Conservation (phyloP, 2,888 invertebrate genomes). For the Cylindroiulus punctatus region DNA sequence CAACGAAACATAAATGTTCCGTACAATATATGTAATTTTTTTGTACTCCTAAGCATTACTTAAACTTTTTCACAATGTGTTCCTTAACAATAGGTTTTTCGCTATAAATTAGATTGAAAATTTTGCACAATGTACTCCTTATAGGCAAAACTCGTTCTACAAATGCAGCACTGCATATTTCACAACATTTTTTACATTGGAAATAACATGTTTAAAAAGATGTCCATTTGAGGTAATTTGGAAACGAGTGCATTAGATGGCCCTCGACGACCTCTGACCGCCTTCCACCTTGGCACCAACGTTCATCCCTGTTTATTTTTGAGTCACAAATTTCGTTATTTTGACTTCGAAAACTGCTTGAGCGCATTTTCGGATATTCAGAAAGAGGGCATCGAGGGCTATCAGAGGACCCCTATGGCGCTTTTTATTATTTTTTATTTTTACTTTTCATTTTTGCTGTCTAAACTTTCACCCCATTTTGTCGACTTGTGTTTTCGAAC, state of each 20-base stretch:
- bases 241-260: slow-evolving; percentile 32
- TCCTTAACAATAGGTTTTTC: too few species aligned
- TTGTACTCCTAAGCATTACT: too few species aligned
- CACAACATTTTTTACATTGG: too few species aligned
- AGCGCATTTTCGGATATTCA: neutral
- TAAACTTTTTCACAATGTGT: too few species aligned
- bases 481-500: neutral
- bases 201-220: neutral
- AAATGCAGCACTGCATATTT: too few species aligned
- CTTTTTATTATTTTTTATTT: slow-evolving; percentile 14
- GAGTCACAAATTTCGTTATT: neutral
- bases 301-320: slow-evolving; percentile 26
- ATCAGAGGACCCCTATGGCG: slow-evolving; percentile 24
- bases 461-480: slow-evolving; percentile 23
- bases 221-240: slow-evolving; percentile 22
- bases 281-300: slow-evolving; percentile 5
- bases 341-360: slow-evolving; percentile 27
- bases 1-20: too few species aligned
- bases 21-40: too few species aligned
- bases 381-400: slow-evolving; percentile 13
- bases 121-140: too few species aligned
- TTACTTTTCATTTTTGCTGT: neutral
- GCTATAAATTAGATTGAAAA: too few species aligned
- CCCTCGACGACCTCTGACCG: slow-evolving; percentile 17
- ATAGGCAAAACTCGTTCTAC: too few species aligned